Percentiles rank a stretch among this genome's conserved stretches.
phyloP scores from a whole-genome alignment of 2,888 invertebrate species.

The Apamea crenata region DNA sequence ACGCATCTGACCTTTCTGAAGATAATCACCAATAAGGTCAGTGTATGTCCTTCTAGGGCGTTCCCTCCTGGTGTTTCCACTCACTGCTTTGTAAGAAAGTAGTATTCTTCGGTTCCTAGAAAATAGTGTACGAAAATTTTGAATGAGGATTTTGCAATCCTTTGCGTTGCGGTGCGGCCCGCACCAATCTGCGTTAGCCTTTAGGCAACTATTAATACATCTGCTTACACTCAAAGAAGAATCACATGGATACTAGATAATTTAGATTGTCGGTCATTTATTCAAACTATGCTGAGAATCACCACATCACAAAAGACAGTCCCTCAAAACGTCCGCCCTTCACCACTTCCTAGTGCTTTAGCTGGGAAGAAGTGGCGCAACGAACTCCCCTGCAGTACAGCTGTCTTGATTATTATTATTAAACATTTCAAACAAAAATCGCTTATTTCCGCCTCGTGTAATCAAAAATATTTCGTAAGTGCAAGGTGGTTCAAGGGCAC shows the following conservation, averaged over 20 bases:
- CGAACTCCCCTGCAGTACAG: background rate
- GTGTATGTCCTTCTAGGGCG: too few species aligned
- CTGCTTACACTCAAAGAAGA: background rate
- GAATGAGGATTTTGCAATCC: background rate
- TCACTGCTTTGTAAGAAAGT: background rate
- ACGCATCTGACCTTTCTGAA: too few species aligned
- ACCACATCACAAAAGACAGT: too few species aligned
- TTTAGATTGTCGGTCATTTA: background rate
- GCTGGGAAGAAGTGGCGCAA: background rate
- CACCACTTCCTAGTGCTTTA: background rate
- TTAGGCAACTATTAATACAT: background rate
- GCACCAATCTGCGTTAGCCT: background rate
- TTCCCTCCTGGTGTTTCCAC: background rate
- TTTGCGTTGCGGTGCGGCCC: background rate
- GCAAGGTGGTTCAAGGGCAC: background rate
- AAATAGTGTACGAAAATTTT: background rate
- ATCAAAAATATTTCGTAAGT: background rate
- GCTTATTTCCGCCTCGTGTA: background rate
- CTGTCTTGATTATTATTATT: background rate
- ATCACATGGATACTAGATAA: background rate
- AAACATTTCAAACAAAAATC: background rate
- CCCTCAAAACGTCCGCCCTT: too few species aligned
- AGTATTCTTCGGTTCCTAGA: background rate
- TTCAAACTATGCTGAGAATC: background rate
- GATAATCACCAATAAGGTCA: too few species aligned